Conservation (phyloP, 2,888 invertebrate species). For the Plebejus melissa region DNA sequence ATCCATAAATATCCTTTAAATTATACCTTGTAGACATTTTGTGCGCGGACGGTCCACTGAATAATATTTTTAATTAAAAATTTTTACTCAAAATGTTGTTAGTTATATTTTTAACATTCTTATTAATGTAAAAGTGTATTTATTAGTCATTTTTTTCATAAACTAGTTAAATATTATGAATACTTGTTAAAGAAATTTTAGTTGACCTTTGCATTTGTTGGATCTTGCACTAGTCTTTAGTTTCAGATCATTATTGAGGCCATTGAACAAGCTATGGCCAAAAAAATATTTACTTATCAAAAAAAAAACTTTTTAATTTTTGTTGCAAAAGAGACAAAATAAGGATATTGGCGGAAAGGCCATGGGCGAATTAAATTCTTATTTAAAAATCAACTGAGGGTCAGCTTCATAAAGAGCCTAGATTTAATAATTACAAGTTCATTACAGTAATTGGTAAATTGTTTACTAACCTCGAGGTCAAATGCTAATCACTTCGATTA, state of each 20-base stretch:
- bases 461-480: conserved; percentile 21
- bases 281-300: too few relatives aligned
- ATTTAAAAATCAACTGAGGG: not conserved
- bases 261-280: too few relatives aligned
- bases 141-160: too few relatives aligned
- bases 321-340: not conserved
- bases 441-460: conserved; percentile 13
- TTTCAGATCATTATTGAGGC: too few relatives aligned
- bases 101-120: not conserved
- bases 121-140: not conserved
- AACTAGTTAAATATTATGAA: too few relatives aligned
- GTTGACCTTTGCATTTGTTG: not conserved
- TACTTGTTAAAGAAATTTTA: not conserved
- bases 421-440: conserved; percentile 3
- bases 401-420: conserved; percentile 3
- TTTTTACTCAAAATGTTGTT: not conserved
- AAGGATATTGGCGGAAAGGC: not conserved
- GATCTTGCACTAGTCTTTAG: not conserved
- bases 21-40: conserved; percentile 3
- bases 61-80: conserved; percentile 8
- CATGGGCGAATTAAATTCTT: not conserved
- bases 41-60: not conserved
- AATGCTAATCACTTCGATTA: conserved; percentile 30
- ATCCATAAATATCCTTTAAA: conserved; percentile 10
- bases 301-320: not conserved